These are phyloP conservation scores for Penaeus chinensis DNA, from an alignment of 1,140 invertebrate genomes.

Conservation along the genomic window DNA sequence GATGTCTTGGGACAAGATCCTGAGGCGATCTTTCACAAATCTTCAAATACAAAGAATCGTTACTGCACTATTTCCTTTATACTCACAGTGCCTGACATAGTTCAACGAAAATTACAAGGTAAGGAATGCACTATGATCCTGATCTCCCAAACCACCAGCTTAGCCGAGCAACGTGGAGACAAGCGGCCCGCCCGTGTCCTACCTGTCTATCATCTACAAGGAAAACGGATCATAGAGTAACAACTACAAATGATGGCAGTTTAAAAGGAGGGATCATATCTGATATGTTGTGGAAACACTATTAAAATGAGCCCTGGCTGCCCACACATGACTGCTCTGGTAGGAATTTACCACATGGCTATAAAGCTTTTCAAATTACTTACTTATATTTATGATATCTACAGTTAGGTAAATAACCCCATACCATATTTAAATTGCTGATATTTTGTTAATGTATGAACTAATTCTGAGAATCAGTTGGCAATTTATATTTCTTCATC, in stretches of 20 bases:
- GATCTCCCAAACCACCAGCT: conserved; percentile 58
- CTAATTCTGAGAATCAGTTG: conserved; percentile 28
- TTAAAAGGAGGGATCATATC: conserved; percentile 62
- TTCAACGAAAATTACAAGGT: conserved; percentile 42
- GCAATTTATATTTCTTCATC: neutral
- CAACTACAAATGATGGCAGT: conserved; percentile 62
- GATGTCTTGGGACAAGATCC: too few relatives aligned
- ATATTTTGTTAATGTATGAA: conserved; percentile 10
- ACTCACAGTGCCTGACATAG: conserved; percentile 34
- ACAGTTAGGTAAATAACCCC: conserved; percentile 20
- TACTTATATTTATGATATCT: conserved; percentile 28
- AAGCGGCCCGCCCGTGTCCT: conserved; percentile 51
- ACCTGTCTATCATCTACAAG: conserved; percentile 57
- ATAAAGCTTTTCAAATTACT: conserved; percentile 25
- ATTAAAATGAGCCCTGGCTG: conserved; percentile 61
- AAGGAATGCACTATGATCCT: conserved; percentile 15
- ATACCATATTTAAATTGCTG: conserved; percentile 3
- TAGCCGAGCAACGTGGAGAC: conserved; percentile 57
- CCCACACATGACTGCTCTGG: conserved; percentile 54
- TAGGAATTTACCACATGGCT: conserved; percentile 19
- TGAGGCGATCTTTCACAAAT: conserved; percentile 32
- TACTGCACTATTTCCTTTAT: conserved; percentile 29
- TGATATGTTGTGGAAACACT: conserved; percentile 62
- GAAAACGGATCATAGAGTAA: conserved; percentile 62
- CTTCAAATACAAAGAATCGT: conserved; percentile 36